These are phyloP conservation scores for Pogonophryne albipinna DNA, from an alignment of 2,797 vertebrate genomes.

Conservation along the genomic window DNA sequence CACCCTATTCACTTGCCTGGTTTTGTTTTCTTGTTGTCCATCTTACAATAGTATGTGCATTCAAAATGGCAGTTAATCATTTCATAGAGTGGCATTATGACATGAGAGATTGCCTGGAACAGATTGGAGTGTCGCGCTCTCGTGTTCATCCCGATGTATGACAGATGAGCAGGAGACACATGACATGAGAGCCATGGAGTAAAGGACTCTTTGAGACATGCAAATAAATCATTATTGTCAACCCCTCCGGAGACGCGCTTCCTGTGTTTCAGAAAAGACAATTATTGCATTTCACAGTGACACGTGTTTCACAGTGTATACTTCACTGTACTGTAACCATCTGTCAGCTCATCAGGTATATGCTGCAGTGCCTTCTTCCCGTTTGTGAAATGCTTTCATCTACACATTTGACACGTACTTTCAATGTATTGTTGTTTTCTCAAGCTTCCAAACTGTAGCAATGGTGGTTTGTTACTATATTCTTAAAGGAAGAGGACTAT, in stretches of 20 bases:
- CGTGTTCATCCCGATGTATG: conserved; percentile 30
- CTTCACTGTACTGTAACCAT: conserved; percentile 36
- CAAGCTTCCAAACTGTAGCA: background rate
- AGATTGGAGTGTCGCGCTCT: conserved; percentile 40
- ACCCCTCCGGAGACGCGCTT: conserved; percentile 44
- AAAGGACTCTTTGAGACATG: conserved; percentile 47
- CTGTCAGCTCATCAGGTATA: conserved; percentile 46
- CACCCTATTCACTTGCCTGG: background rate
- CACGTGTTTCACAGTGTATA: conserved; percentile 54
- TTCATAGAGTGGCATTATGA: conserved; percentile 20
- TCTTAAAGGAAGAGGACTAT: background rate
- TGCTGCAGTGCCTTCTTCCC: conserved; percentile 22
- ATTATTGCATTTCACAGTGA: conserved; percentile 61
- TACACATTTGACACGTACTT: conserved; percentile 33
- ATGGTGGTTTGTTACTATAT: background rate
- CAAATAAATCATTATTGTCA: conserved; percentile 73
- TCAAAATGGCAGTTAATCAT: conserved; percentile 69
- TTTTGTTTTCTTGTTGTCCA: conserved; percentile 31
- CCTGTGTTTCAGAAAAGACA: conserved; percentile 53
- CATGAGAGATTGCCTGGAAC: conserved; percentile 45
- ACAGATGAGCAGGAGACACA: conserved; percentile 55
- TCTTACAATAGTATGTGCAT: conserved; percentile 30
- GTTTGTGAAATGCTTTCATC: conserved; percentile 18
- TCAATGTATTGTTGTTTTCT: conserved; percentile 18
- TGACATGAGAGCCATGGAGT: conserved; percentile 37